Conservation (phyloP, 2,888 invertebrate genomes). For the Graphium colonna region DNA sequence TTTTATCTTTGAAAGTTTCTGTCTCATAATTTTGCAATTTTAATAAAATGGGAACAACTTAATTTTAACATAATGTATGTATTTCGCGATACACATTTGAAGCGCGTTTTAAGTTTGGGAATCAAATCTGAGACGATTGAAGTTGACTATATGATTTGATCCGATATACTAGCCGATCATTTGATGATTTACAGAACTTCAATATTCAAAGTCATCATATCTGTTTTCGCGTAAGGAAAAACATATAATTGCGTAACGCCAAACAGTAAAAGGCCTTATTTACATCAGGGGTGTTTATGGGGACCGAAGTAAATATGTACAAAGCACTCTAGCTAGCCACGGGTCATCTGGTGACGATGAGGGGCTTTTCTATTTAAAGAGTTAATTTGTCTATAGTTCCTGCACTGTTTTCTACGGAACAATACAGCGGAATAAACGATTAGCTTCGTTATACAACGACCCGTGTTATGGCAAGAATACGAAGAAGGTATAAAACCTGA, state of each 20-base stretch:
- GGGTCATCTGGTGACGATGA: slow-evolving; percentile 21
- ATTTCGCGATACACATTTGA: too few relatives aligned
- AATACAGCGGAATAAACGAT: not conserved
- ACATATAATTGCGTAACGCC: not conserved
- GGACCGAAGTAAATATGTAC: slow-evolving; percentile 35
- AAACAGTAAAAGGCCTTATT: slow-evolving; percentile 12
- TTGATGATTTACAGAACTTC: too few relatives aligned
- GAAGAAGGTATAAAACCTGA: not conserved
- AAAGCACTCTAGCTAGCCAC: slow-evolving; percentile 22
- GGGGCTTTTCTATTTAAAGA: slow-evolving; percentile 34
- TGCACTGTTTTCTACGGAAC: not conserved
- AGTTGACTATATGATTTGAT: too few relatives aligned
- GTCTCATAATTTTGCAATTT: too few relatives aligned
- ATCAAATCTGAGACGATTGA: too few relatives aligned
- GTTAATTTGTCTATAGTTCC: slow-evolving; percentile 13
- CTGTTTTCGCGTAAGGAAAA: not conserved
- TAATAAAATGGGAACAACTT: too few relatives aligned
- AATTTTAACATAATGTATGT: too few relatives aligned
- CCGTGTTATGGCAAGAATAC: not conserved
- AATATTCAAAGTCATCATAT: slow-evolving; percentile 36
- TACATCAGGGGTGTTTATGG: slow-evolving; percentile 34
- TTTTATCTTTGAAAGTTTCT: too few relatives aligned
- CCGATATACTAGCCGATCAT: too few relatives aligned
- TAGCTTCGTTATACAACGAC: not conserved
- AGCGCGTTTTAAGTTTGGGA: too few relatives aligned